A percentile compares a stretch with the other conserved stretches of the same genome.
phyloP scores from a whole-genome alignment of 2,113 vertebrate species.

The Empidonax alnorum region DNA sequence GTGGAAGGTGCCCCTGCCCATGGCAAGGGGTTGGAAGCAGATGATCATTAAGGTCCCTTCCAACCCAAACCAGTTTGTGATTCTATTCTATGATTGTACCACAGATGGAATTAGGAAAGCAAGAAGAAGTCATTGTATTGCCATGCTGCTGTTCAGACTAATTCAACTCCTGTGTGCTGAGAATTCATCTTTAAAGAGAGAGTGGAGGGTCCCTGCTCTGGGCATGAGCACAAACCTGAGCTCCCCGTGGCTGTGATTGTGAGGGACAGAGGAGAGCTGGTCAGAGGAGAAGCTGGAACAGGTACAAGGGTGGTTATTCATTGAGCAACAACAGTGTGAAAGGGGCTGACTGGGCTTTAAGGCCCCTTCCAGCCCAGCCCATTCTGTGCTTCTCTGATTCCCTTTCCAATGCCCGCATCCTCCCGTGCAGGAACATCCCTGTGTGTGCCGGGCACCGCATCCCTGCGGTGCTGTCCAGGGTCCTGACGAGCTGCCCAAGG shows the following conservation, averaged over 20 bases:
- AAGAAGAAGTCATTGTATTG: neutral
- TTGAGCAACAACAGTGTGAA: neutral
- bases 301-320: neutral
- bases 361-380: neutral
- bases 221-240: neutral
- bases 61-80: neutral
- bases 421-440: accelerated
- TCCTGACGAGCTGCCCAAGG: conserved; percentile 47
- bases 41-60: neutral
- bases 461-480: conserved; percentile 71
- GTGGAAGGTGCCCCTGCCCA: neutral
- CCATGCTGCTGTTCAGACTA: neutral
- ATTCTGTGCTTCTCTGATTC: neutral
- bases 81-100: neutral
- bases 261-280: neutral
- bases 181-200: neutral
- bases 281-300: neutral
- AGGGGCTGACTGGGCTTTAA: neutral
- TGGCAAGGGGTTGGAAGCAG: neutral
- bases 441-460: neutral
- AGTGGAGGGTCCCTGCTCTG: neutral
- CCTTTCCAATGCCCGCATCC: neutral
- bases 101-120: neutral
- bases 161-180: neutral
- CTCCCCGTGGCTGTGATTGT: neutral